A percentile compares a stretch with the other conserved stretches of the same genome.
These are phyloP conservation scores for Progne subis DNA, from an alignment of 2,113 vertebrate genomes.

Conservation along the genomic window DNA sequence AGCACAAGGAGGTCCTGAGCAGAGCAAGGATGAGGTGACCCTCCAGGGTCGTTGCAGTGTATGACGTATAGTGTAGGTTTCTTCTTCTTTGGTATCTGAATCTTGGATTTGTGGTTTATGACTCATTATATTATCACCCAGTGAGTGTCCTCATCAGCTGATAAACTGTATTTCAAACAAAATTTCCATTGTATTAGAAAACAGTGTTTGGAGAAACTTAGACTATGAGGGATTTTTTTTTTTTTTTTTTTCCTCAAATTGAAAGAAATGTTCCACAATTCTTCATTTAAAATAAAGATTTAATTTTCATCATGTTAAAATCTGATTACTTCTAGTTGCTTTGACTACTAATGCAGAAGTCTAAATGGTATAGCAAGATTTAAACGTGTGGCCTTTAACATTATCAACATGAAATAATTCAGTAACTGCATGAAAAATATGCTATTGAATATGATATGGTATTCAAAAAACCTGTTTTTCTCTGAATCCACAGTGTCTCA, in stretches of 20 bases:
- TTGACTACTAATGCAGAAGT: background rate
- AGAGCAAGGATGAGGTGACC: too few relatives aligned
- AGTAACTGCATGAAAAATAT: background rate
- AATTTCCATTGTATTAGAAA: background rate
- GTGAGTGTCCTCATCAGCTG: background rate
- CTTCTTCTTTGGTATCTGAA: background rate
- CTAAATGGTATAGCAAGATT: background rate
- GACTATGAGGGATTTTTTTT: too few relatives aligned
- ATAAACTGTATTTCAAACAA: background rate
- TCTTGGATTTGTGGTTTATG: background rate
- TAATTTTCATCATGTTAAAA: background rate
- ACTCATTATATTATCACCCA: background rate
- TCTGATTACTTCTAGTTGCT: background rate
- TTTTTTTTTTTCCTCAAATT: background rate
- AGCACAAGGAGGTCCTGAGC: fast-evolving
- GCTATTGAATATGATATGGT: background rate
- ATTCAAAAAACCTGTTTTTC: background rate
- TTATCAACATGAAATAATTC: background rate
- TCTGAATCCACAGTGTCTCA: background rate
- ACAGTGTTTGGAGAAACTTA: background rate
- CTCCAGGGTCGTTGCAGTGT: background rate
- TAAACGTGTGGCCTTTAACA: background rate
- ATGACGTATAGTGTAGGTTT: background rate
- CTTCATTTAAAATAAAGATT: background rate
- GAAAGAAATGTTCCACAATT: background rate